phyloP scores from a whole-genome alignment of 2,888 invertebrate species.

The Acanthosoma haemorrhoidale region DNA sequence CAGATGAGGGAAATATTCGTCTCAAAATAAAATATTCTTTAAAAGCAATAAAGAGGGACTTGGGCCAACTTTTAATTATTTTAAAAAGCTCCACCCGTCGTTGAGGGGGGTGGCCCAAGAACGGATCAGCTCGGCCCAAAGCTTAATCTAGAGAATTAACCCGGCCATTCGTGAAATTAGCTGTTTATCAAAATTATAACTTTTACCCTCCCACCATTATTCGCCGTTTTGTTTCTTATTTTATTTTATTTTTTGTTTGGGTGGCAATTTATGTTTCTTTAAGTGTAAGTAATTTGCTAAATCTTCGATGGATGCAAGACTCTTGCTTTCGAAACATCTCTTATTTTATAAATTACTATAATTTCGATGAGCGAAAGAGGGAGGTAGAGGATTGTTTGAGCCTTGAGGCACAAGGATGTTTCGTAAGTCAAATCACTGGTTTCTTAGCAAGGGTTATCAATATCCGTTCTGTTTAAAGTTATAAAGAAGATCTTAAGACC shows the following conservation, averaged over 20 bases:
- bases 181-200: neutral
- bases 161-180: neutral
- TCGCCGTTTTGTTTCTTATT: neutral
- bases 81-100: neutral
- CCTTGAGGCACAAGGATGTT: neutral
- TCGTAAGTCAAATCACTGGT: neutral
- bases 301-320: neutral
- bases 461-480: no score
- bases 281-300: neutral
- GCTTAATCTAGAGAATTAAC: neutral
- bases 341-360: conserved; percentile 1
- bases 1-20: conserved; percentile 3
- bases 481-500: no score
- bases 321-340: neutral
- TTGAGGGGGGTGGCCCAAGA: neutral
- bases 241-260: no score
- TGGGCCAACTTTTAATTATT: conserved; percentile 5
- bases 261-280: neutral
- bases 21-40: neutral
- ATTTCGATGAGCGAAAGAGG: neutral
- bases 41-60: conserved; percentile 4
- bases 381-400: no score
- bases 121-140: neutral
- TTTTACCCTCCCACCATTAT: neutral
- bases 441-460: neutral